Conservation (phyloP, 1,140 invertebrate species). For the Marisa cornuarietis region DNA sequence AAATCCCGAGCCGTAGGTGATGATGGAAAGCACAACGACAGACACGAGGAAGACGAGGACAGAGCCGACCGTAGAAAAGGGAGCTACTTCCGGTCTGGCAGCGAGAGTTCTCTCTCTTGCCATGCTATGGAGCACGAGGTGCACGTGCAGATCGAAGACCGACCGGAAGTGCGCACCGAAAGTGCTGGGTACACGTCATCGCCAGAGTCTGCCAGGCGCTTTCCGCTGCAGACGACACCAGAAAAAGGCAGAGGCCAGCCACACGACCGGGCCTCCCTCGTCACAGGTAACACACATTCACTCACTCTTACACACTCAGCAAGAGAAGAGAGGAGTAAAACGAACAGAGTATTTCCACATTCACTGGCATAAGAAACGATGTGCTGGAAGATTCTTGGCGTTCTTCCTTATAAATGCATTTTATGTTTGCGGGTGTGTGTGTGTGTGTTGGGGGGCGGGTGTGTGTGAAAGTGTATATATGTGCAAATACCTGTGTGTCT, state of each 20-base stretch:
- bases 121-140: conserved; percentile 22
- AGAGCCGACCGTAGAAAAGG: neutral
- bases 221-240: neutral
- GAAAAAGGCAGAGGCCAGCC: neutral
- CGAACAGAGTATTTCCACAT: no score
- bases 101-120: conserved; percentile 30
- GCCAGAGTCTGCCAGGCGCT: neutral
- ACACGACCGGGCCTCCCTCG: neutral
- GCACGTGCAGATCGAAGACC: conserved; percentile 24
- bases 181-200: neutral
- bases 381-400: no score
- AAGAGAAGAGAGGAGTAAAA: no score
- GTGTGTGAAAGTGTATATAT: no score
- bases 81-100: conserved; percentile 17
- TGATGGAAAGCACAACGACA: conserved; percentile 3
- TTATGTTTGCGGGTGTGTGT: no score
- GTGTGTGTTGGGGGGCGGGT: no score
- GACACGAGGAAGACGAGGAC: neutral
- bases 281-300: neutral
- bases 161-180: no score
- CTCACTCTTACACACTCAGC: neutral
- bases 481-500: no score
- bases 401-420: no score
- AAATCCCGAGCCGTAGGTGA: neutral
- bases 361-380: no score